Conservation (phyloP, 1,140 invertebrate genomes). For the Aethina tumida region DNA sequence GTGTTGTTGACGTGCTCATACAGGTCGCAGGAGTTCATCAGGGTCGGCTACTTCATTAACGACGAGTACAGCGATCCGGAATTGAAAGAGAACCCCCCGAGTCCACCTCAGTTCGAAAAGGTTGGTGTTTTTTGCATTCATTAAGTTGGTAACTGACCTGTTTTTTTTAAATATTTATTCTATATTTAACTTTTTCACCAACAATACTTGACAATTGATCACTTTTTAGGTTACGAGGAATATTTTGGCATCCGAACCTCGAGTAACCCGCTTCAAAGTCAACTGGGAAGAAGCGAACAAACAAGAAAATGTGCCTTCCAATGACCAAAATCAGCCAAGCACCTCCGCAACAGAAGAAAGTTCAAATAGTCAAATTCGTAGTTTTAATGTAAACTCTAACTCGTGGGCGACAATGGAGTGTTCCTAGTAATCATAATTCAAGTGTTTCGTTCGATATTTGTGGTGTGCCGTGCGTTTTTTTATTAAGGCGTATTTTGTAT, state of each 20-base stretch:
- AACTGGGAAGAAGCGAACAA: conserved; percentile 80
- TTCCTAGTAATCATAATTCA: conserved; percentile 26
- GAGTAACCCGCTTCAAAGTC: conserved; percentile 95
- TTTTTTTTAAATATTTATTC: too few species aligned
- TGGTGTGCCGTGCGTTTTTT: too few species aligned
- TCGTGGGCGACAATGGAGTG: conserved; percentile 36
- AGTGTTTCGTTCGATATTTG: too few species aligned
- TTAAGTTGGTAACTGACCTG: too few species aligned
- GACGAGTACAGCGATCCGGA: conserved; percentile 95
- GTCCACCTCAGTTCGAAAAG: conserved; percentile 87
- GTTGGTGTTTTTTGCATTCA: conserved; percentile 42
- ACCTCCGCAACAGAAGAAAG: conserved; percentile 8
- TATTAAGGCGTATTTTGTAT: too few species aligned
- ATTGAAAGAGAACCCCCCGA: conserved; percentile 87
- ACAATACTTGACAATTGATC: too few species aligned
- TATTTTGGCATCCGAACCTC: conserved; percentile 86
- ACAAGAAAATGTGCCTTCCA: conserved; percentile 27
- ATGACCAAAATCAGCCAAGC: conserved; percentile 7
- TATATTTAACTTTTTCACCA: too few species aligned
- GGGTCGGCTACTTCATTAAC: conserved; percentile 98
- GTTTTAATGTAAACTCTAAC: conserved; percentile 35
- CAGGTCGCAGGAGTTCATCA: conserved; percentile 84
- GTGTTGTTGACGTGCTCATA: conserved; percentile 95
- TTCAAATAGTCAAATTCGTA: conserved; percentile 17
- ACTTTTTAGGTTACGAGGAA: conserved; percentile 66